Conservation (phyloP, 2,888 invertebrate species). For the Epirrhoe alternata region DNA sequence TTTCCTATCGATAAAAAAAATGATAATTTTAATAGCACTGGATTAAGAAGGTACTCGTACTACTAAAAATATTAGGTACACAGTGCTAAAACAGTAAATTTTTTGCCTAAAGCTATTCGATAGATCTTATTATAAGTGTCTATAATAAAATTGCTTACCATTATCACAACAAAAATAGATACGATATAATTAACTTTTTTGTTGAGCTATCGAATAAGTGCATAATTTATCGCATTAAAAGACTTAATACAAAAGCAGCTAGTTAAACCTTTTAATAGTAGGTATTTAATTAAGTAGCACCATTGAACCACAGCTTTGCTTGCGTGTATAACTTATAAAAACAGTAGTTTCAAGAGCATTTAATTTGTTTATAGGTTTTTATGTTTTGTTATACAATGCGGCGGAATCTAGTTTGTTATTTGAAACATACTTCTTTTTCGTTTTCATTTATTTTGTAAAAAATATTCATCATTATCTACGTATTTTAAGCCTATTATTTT, state of each 20-base stretch:
- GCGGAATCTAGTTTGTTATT: too few relatives aligned
- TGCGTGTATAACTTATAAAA: background rate
- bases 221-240: constrained; percentile 17
- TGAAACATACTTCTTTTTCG: too few relatives aligned
- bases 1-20: too few relatives aligned
- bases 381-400: too few relatives aligned
- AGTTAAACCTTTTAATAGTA: background rate
- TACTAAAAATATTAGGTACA: background rate
- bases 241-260: constrained; percentile 11
- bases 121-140: constrained; percentile 25
- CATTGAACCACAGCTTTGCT: background rate
- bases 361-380: too few relatives aligned
- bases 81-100: background rate
- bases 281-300: background rate
- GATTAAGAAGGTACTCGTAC: too few relatives aligned
- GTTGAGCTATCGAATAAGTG: constrained; percentile 21
- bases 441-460: too few relatives aligned
- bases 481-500: too few relatives aligned
- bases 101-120: background rate
- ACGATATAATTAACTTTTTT: constrained; percentile 9
- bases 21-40: too few relatives aligned
- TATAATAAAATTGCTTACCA: constrained; percentile 12
- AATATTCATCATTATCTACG: too few relatives aligned
- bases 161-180: constrained; percentile 18
- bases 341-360: too few relatives aligned